Base-by-base conservation (phyloP, 2,797 vertebrate genomes). In the Sebastes glaucus region DNA sequence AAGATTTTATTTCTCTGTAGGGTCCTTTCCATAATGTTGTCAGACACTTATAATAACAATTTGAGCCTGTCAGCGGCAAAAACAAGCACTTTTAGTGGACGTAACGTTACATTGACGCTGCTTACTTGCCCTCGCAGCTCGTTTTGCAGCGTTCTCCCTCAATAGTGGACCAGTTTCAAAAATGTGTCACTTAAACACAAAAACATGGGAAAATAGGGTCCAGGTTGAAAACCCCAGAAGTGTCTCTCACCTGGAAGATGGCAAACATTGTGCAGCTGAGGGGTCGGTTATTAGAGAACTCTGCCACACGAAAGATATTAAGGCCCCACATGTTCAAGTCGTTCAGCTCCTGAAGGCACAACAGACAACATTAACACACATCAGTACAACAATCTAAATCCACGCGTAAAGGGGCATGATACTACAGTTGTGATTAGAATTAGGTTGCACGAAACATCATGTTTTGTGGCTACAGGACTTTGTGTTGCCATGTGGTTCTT, bases 241-340 rank as follows among this genome's bases (percentile, higher is more conserved):
- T 76, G 52, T 33, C 23, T 22, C 92, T 85, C 71, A 98, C 97
- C 97, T 98, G 97, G 93, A 99, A 98, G 88, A 98, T 97, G 25
- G 96, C 96, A 78, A 96, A 99, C 97, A 98, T 97, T 87, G 96
- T 97, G 91, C 97, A 98, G 93, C 97, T 97, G 73, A 99, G 97
- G 33, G 97, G 97, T 88, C 96, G 96, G 89, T 97, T 97, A 89
- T 97, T 97, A 2, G 97, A 97, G 57, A 95, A 98, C 82, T 98
- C 97, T 2, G 98, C 97, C 92, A 99, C 96, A 5, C 88, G 95
- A 87, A 99, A 98, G 94, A 99, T 99, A 95, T 99, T 98, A 96
- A 99, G 97, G 94, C 98, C 98, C 98, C 98, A 99, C 93, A 96
- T 99, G 94, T 97, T 98, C 87, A 99, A 95, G 92, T 97, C 97